Conservation (phyloP, 2,113 vertebrate species). For the Siniperca chuatsi region DNA sequence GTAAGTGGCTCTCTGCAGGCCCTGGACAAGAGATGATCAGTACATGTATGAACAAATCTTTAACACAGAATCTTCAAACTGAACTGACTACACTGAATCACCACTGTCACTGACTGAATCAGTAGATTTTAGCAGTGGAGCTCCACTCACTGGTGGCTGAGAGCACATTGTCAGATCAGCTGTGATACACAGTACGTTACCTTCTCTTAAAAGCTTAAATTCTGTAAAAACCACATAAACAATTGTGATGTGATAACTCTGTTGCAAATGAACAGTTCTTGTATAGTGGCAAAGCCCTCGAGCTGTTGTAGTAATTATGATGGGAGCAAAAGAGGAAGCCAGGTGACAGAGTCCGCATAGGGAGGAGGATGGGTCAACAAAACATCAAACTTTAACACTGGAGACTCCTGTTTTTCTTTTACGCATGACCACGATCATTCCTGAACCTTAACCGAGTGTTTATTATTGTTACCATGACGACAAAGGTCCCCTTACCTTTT, state of each 20-base stretch:
- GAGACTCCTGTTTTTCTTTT: too few relatives aligned
- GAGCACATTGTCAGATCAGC: not conserved
- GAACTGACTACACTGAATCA: not conserved
- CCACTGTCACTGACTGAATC: not conserved
- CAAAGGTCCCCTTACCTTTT: too few relatives aligned
- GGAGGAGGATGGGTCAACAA: not conserved
- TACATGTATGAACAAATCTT: not conserved
- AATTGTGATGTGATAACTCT: too few relatives aligned
- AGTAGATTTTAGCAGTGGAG: not conserved
- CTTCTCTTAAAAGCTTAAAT: not conserved
- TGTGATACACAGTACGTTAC: not conserved
- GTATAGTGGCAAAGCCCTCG: not conserved
- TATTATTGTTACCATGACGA: not conserved
- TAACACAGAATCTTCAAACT: not conserved
- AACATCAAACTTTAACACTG: not conserved
- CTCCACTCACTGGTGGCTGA: constrained; percentile 6
- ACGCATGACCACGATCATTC: not conserved
- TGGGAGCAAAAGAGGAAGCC: not conserved
- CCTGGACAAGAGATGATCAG: not conserved
- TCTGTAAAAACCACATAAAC: too few relatives aligned
- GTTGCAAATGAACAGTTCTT: too few relatives aligned
- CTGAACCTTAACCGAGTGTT: too few relatives aligned
- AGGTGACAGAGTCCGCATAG: not conserved
- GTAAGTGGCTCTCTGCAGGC: not conserved
- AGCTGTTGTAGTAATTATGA: not conserved